Base-by-base conservation (phyloP, 1,140 invertebrate genomes). In the Bombus sibiricus region DNA sequence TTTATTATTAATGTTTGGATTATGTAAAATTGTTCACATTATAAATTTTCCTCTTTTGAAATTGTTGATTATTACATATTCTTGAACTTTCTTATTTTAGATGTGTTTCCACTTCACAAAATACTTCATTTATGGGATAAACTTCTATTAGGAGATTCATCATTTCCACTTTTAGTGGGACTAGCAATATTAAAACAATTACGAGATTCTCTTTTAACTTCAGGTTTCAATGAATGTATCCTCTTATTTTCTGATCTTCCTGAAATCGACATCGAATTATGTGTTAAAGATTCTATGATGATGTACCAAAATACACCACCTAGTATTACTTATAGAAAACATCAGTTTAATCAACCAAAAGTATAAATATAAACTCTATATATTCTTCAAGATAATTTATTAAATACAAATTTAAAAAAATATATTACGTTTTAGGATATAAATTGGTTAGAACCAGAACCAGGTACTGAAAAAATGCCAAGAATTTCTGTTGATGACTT, bases 81-180 rank as follows among this genome's bases (percentile, higher is more conserved):
- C 66, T 82, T n/a, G 13, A 37, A 72, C 57, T 34, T 62, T 47
- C 53, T 83, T 91, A 92, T 91, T 93, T 96, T 84, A 98, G 98
- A 99, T 96, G 98, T 99, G 1, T 99, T 99, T 95, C 99, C 99
- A 2, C 95, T 99, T 12, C 98, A 99, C 93, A 99, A 99, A 96
- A 99, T 99, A 85, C 97, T 99, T 74, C 99, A 99, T 95, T 93
- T 99, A 72, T 99, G 99, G 99, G 99, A 99, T 95, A 99, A 98
- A 73, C 95, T 99, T 41, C 95, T 99, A 85, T 96, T 99, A 12
- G 98, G 98, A 83, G 98, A 99, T 92, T 97, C 98, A 0, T 98
- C 98, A 0, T 98, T 99, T 95, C 99, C 99, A 3, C 95, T 99
- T 1, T 99, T 98, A 92, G 98, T 99, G 92, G 99, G 99, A 12